Evolutionary conservation across 2,113 vertebrate genomes (phyloP).

Genomic region (Sciurus niger): DNA sequence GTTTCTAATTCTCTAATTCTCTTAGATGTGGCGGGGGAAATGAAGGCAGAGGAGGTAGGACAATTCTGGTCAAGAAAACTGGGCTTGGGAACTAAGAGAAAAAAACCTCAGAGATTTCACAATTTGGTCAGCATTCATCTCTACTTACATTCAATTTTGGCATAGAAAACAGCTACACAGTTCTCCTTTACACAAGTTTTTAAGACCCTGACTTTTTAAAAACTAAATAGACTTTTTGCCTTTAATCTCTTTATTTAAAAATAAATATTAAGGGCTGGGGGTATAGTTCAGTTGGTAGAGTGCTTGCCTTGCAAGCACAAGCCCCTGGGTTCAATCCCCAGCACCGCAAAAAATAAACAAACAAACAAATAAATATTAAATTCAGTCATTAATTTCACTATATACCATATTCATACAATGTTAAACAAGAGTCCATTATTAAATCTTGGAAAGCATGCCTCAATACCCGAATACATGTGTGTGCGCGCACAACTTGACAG

Average conservation of each 20-base stretch:
- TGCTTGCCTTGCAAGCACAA: too few species aligned
- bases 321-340: too few species aligned
- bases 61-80: background rate
- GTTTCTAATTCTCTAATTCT: background rate
- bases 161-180: background rate
- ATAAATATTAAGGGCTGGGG: background rate
- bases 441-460: background rate
- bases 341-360: too few species aligned
- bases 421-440: background rate
- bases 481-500: accelerated
- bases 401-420: background rate
- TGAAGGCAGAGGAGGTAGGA: background rate
- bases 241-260: background rate
- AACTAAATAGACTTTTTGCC: too few species aligned
- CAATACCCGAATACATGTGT: background rate
- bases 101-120: background rate
- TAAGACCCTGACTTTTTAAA: too few species aligned
- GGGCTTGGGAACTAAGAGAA: background rate
- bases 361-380: background rate
- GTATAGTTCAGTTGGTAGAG: too few species aligned
- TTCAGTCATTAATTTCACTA: background rate
- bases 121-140: background rate
- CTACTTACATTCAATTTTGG: background rate
- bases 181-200: background rate
- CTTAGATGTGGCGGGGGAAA: background rate